A percentile compares a stretch with the other conserved stretches of the same genome.
Evolutionary conservation across 35 echinoderm and acorn worm genomes (phyloP).

Genomic region (Patiria miniata): DNA sequence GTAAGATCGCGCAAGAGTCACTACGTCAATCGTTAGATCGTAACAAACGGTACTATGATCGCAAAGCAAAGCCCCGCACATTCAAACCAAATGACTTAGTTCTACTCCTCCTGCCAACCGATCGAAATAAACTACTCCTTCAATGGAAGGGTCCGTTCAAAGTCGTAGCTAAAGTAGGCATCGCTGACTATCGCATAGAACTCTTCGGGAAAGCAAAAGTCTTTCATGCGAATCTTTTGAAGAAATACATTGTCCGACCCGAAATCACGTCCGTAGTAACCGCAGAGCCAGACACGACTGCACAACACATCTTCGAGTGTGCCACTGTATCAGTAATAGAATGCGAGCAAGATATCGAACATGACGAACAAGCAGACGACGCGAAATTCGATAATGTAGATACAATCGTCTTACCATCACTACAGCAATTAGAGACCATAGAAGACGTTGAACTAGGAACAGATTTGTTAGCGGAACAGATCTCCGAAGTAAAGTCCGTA

Average conservation of each 20-base stretch:
- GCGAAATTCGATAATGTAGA: conserved; percentile 1
- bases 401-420: conserved; percentile 12
- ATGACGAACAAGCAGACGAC: neutral
- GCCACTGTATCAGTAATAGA: neutral
- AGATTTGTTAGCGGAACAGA: neutral
- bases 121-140: conserved; percentile 55
- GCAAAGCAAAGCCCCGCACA: conserved; percentile 20
- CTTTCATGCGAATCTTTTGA: neutral
- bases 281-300: neutral
- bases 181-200: neutral
- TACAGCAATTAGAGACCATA: neutral
- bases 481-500: neutral
- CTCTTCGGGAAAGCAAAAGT: neutral
- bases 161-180: conserved; percentile 21
- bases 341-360: neutral
- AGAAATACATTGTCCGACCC: neutral
- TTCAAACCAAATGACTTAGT: conserved; percentile 57
- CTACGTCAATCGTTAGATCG: conserved; percentile 8
- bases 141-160: conserved; percentile 29
- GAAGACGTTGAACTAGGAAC: conserved; percentile 7
- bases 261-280: no score
- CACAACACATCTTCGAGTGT: conserved; percentile 14
- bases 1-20: neutral
- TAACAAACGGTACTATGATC: conserved; percentile 44
- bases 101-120: conserved; percentile 48